Evolutionary conservation across 1,140 invertebrate genomes (phyloP).

Genomic region (Drosophila obscura): DNA sequence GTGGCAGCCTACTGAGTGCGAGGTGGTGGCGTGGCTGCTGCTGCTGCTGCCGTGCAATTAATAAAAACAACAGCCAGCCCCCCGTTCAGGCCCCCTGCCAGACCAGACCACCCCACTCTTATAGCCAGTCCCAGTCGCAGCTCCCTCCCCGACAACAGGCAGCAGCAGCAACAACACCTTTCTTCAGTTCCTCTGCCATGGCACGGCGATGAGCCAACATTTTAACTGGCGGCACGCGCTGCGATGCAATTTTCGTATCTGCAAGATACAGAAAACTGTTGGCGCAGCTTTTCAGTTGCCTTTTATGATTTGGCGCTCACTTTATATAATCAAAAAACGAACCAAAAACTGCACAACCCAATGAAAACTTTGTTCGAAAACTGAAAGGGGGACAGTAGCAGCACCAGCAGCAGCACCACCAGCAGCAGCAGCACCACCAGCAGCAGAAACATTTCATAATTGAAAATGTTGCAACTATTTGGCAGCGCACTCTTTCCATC

Average conservation of each 20-base stretch:
- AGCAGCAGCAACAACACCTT: slow-evolving; percentile 16
- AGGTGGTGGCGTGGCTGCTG: neutral
- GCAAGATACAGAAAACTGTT: slow-evolving; percentile 44
- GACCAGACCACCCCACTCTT: neutral
- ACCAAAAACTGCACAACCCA: slow-evolving; percentile 35
- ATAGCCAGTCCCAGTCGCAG: neutral
- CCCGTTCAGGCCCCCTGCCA: neutral
- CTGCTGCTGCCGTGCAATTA: slow-evolving; percentile 38
- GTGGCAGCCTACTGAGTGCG: no score
- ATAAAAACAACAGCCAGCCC: slow-evolving; percentile 55
- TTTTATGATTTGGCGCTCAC: slow-evolving; percentile 62
- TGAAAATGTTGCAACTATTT: slow-evolving; percentile 78
- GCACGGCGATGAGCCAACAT: slow-evolving; percentile 27
- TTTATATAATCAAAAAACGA: slow-evolving; percentile 52
- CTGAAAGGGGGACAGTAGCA: no score
- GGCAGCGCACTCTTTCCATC: slow-evolving; percentile 51
- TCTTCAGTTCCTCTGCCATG: slow-evolving; percentile 17
- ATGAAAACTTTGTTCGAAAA: slow-evolving; percentile 36
- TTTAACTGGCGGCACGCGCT: slow-evolving; percentile 62
- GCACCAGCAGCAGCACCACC: neutral
- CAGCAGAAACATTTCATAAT: slow-evolving; percentile 70
- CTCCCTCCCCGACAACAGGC: slow-evolving; percentile 1
- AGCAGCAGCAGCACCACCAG: neutral
- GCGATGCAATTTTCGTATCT: slow-evolving; percentile 63
- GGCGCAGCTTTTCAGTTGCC: slow-evolving; percentile 19